Percentiles rank a stretch among this genome's conserved stretches.
These are phyloP conservation scores for Pandemis cinnamomeana DNA, from an alignment of 2,888 invertebrate genomes.

Conservation along the genomic window DNA sequence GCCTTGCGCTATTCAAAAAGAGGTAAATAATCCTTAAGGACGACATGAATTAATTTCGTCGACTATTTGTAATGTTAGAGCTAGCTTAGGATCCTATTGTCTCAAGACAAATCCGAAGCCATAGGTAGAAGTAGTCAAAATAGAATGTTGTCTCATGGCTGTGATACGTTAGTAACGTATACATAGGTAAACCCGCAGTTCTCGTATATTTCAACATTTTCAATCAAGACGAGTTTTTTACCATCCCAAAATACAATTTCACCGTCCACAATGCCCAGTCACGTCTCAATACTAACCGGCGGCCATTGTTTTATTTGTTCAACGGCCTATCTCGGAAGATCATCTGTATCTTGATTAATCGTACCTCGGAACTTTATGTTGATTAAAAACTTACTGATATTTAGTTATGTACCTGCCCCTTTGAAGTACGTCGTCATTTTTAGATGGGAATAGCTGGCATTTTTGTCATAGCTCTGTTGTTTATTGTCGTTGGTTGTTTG, in stretches of 20 bases:
- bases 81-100: too few relatives aligned
- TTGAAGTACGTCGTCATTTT: background rate
- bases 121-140: too few relatives aligned
- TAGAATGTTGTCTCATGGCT: too few relatives aligned
- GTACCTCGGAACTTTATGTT: slow-evolving; percentile 32
- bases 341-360: slow-evolving; percentile 39
- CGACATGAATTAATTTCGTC: background rate
- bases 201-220: too few relatives aligned
- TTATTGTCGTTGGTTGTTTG: background rate
- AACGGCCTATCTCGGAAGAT: slow-evolving; percentile 32
- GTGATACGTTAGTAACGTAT: too few relatives aligned
- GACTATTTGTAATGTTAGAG: too few relatives aligned
- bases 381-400: slow-evolving; percentile 37
- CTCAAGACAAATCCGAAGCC: too few relatives aligned
- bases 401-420: slow-evolving; percentile 25
- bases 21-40: background rate
- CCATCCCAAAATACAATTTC: slow-evolving; percentile 11
- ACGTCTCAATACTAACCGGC: slow-evolving; percentile 36
- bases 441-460: background rate
- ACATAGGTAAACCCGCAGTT: too few relatives aligned
- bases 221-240: slow-evolving; percentile 3
- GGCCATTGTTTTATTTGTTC: slow-evolving; percentile 41
- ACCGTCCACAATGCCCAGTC: slow-evolving; percentile 27
- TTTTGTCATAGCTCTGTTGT: slow-evolving; percentile 2
- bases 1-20: background rate